Evolutionary conservation across 2,797 vertebrate genomes (phyloP).

Genomic region (Gouania willdenowi): DNA sequence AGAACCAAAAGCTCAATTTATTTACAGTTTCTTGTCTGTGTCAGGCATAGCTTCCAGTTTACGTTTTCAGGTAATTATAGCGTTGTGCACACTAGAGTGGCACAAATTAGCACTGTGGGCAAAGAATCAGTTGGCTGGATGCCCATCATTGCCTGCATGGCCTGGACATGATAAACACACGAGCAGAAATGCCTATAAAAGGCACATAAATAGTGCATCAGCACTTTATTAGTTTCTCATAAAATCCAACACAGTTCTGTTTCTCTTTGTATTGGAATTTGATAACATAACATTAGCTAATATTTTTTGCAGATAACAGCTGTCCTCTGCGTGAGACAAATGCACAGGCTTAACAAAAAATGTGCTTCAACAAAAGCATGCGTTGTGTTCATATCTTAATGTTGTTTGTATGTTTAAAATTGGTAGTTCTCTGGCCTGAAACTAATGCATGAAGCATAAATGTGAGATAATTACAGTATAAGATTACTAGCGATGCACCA

Average conservation of each 20-base stretch:
- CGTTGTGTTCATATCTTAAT: no score
- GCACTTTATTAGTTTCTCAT: slow-evolving; percentile 31
- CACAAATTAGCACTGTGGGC: slow-evolving; percentile 77
- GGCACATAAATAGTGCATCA: slow-evolving; percentile 43
- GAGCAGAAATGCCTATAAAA: slow-evolving; percentile 49
- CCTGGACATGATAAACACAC: slow-evolving; percentile 66
- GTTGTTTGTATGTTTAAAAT: no score
- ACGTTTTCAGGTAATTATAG: slow-evolving; percentile 82
- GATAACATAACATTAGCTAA: background rate
- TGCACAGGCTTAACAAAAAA: no score
- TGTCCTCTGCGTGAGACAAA: no score
- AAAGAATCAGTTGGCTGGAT: slow-evolving; percentile 74
- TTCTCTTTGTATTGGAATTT: background rate
- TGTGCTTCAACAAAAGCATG: no score
- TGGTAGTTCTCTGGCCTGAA: no score
- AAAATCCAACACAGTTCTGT: slow-evolving; percentile 5
- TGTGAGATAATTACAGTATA: no score
- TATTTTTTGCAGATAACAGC: background rate
- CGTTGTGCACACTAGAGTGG: slow-evolving; percentile 68
- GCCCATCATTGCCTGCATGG: slow-evolving; percentile 66
- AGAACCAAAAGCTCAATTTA: slow-evolving; percentile 70
- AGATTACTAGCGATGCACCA: no score
- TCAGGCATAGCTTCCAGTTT: slow-evolving; percentile 79
- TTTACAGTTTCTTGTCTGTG: slow-evolving; percentile 75
- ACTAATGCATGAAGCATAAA: no score